phyloP scores from a whole-genome alignment of 2,797 vertebrate species.

The Salmo trutta region DNA sequence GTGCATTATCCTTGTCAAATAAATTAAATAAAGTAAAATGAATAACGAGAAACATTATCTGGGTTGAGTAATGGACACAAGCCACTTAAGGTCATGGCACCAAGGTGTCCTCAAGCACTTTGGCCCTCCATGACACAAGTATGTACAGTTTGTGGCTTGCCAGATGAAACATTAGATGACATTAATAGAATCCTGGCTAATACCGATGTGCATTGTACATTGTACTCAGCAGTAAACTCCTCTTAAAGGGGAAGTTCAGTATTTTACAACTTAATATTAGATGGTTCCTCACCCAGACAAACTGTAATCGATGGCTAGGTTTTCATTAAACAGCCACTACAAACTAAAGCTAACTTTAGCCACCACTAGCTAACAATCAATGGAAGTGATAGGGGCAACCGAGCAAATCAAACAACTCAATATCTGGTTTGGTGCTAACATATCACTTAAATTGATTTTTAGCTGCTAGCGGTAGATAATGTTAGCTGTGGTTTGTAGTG shows the following conservation, averaged over 20 bases:
- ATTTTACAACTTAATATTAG: not conserved
- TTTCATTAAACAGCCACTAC: not conserved
- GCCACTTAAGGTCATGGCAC: not conserved
- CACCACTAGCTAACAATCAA: not conserved
- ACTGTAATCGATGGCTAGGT: not conserved
- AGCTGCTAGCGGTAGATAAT: not conserved
- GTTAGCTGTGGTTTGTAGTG: not conserved
- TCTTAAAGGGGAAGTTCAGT: no score
- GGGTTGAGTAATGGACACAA: not conserved
- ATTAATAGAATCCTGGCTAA: slow-evolving; percentile 17
- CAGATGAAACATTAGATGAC: slow-evolving; percentile 45
- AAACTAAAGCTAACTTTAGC: not conserved
- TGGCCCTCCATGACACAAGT: slow-evolving; percentile 38
- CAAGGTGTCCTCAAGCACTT: slow-evolving; percentile 37
- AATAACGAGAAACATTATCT: not conserved
- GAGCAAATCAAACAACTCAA: not conserved
- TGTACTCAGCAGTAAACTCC: no score
- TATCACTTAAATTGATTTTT: not conserved
- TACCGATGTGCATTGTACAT: no score
- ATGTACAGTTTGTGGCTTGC: not conserved
- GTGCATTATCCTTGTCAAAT: not conserved
- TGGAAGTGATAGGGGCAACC: not conserved
- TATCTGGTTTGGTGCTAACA: not conserved
- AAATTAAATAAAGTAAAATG: not conserved
- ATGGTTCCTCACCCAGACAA: not conserved